A percentile compares a stretch with the other conserved stretches of the same genome.
Evolutionary conservation across 2,888 invertebrate species (phyloP).

Genomic region (Hydrotaea cyrtoneurina): DNA sequence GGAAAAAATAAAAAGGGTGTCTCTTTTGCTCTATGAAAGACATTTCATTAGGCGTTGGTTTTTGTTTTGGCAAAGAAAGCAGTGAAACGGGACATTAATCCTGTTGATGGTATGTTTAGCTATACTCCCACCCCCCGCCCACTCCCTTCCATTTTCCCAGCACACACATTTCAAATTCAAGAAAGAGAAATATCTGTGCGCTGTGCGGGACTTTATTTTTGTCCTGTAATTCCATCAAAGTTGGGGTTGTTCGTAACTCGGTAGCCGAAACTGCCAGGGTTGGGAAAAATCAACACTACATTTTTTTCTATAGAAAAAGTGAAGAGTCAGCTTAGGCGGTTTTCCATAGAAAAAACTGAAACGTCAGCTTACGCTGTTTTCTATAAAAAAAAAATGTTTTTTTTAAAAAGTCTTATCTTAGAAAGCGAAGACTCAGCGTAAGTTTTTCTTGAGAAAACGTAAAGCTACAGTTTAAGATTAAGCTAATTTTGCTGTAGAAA

Average conservation of each 20-base stretch:
- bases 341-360: no score
- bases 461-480: no score
- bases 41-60: constrained; percentile 52
- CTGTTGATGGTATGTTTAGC: constrained; percentile 54
- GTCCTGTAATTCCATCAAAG: constrained; percentile 7
- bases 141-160: neutral
- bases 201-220: neutral
- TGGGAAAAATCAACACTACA: neutral
- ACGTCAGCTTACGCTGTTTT: no score
- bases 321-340: no score
- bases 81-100: constrained; percentile 65
- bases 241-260: constrained; percentile 6
- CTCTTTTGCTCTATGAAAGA: constrained; percentile 21
- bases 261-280: neutral
- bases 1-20: constrained; percentile 40
- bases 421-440: no score
- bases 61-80: constrained; percentile 32
- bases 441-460: no score
- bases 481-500: no score
- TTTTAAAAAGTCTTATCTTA: no score
- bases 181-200: neutral
- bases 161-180: neutral
- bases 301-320: no score
- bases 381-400: no score
- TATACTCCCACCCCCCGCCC: constrained; percentile 23